Evolutionary conservation across 2,888 invertebrate genomes (phyloP).

Genomic region (Mimumesa dahlbomi): DNA sequence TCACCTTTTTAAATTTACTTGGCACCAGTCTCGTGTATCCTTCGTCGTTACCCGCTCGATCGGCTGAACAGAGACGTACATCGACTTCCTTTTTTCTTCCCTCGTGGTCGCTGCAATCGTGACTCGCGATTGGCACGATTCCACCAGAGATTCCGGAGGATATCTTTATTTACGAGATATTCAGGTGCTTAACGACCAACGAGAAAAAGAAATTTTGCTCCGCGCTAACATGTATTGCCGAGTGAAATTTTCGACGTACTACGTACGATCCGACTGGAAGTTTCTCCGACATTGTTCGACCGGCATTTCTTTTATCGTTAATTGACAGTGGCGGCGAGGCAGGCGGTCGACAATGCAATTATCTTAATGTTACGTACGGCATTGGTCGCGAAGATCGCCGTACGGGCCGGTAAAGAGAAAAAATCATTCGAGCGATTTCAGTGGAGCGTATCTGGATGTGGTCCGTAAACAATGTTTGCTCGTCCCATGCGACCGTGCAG

Average conservation of each 20-base stretch:
- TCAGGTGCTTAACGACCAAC: constrained; percentile 2
- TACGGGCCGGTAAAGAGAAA: too few relatives aligned
- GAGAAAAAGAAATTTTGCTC: background rate
- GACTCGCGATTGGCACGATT: constrained; percentile 32
- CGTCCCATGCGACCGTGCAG: constrained; percentile 34
- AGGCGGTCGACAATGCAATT: too few relatives aligned
- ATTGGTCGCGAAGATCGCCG: background rate
- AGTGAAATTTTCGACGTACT: too few relatives aligned
- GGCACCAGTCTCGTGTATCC: background rate
- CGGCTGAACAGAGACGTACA: background rate
- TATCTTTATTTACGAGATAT: constrained; percentile 11
- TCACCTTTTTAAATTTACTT: background rate
- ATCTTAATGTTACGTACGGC: too few relatives aligned
- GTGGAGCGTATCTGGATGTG: constrained; percentile 1
- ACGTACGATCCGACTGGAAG: too few relatives aligned
- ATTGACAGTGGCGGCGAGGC: too few relatives aligned
- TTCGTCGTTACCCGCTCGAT: background rate
- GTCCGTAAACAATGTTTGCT: constrained; percentile 35
- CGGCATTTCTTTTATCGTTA: too few relatives aligned
- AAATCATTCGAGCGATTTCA: constrained; percentile 2
- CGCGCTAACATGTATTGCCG: background rate
- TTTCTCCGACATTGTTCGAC: too few relatives aligned
- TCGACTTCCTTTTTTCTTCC: constrained; percentile 7
- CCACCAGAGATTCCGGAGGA: constrained; percentile 1
- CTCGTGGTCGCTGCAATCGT: too few relatives aligned